Evolutionary conservation across 2,113 vertebrate genomes (phyloP).

Genomic region (Erythrolamprus reginae): DNA sequence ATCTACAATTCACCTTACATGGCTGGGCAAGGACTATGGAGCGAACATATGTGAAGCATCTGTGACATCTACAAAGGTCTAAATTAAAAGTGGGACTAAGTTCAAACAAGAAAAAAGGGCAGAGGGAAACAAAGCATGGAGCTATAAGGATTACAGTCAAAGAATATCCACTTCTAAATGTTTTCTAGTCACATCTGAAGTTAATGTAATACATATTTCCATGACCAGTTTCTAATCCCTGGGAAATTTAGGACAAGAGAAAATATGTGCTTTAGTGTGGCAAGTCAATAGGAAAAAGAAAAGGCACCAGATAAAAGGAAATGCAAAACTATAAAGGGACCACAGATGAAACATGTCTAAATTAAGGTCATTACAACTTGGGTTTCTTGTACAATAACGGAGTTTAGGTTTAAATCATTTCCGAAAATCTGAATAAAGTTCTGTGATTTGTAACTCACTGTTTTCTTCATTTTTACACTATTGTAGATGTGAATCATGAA

Average conservation of each 20-base stretch:
- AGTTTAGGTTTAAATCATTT: not conserved
- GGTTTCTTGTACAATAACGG: not conserved
- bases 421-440: not conserved
- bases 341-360: not conserved
- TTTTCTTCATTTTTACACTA: not conserved
- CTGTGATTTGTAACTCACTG: not conserved
- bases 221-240: not conserved
- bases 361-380: not conserved
- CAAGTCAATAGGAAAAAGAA: not conserved
- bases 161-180: not conserved
- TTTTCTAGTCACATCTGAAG: not conserved
- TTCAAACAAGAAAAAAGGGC: not conserved
- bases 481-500: fast-evolving
- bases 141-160: not conserved
- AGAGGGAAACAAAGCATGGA: not conserved
- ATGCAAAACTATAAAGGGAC: not conserved
- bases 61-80: not conserved
- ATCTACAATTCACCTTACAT: not conserved
- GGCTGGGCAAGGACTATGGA: not conserved
- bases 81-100: not conserved
- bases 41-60: not conserved
- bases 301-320: not conserved
- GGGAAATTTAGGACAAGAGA: not conserved
- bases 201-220: not conserved
- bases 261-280: not conserved